A percentile compares a stretch with the other conserved stretches of the same genome.
Evolutionary conservation across 2,888 invertebrate genomes (phyloP).

Genomic region (Nemoura dubitans): DNA sequence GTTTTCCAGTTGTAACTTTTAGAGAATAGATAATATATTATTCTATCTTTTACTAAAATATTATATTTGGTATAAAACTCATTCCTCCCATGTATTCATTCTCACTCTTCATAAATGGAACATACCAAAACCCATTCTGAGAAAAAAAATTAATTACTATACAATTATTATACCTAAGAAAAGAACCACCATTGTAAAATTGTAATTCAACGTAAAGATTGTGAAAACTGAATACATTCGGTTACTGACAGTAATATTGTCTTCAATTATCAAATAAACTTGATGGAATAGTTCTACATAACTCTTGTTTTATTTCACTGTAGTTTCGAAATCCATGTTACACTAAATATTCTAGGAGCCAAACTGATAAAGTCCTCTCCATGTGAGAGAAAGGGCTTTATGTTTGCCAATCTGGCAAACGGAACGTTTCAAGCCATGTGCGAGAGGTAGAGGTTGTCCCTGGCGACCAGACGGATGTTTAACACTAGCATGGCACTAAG

Average conservation of each 20-base stretch:
- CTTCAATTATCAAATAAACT: conserved; percentile 9
- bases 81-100: conserved; percentile 1
- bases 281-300: not conserved
- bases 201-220: not conserved
- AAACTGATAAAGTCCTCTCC: too few species aligned
- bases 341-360: too few species aligned
- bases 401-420: too few species aligned
- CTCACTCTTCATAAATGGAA: not conserved
- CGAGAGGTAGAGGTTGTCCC: too few species aligned
- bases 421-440: too few species aligned
- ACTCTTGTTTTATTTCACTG: not conserved
- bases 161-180: not conserved
- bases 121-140: not conserved
- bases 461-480: too few species aligned
- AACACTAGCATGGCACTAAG: too few species aligned
- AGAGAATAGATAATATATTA: not conserved
- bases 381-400: too few species aligned
- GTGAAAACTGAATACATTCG: not conserved
- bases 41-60: conserved; percentile 12
- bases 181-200: not conserved
- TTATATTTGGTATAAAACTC: not conserved
- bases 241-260: not conserved
- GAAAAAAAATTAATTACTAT: not conserved
- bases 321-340: too few species aligned
- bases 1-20: not conserved